Evolutionary conservation across 1,140 invertebrate species (phyloP).

Genomic region (Drosophila littoralis): DNA sequence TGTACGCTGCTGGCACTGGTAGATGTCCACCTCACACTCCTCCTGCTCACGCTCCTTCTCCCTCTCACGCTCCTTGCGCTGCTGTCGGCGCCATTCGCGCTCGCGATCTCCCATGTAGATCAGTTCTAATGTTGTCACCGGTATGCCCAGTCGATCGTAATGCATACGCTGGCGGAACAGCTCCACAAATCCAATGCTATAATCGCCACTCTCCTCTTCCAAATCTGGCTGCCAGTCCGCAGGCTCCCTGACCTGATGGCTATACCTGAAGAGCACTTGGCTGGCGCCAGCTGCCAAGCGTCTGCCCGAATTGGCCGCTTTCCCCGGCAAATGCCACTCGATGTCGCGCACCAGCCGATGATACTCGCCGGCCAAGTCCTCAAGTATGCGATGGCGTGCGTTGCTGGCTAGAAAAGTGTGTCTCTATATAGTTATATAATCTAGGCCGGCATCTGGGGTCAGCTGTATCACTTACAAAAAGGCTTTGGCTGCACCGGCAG

Average conservation of each 20-base stretch:
- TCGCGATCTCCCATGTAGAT: constrained; percentile 22
- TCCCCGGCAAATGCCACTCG: not conserved
- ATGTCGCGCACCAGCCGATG: constrained; percentile 5
- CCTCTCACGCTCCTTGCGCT: not conserved
- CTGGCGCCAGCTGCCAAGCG: not conserved
- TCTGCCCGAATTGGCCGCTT: not conserved
- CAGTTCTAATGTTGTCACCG: constrained; percentile 32
- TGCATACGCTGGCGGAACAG: constrained; percentile 27
- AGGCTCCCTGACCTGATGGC: not conserved
- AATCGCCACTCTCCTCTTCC: not conserved
- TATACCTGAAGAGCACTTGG: not conserved
- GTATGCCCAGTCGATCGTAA: constrained; percentile 33
- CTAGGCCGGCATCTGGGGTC: not conserved
- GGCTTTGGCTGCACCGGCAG: no score
- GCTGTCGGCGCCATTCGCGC: not conserved
- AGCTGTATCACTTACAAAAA: not conserved
- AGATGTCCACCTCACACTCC: no score
- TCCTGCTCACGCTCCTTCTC: not conserved
- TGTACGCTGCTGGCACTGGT: no score
- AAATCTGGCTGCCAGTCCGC: not conserved
- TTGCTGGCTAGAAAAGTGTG: not conserved
- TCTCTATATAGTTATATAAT: no score
- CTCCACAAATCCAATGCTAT: constrained; percentile 33
- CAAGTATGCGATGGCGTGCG: not conserved
- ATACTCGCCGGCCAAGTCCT: constrained; percentile 5